Base-by-base conservation (phyloP, 2,888 invertebrate species). In the Calephelis perditalis region DNA sequence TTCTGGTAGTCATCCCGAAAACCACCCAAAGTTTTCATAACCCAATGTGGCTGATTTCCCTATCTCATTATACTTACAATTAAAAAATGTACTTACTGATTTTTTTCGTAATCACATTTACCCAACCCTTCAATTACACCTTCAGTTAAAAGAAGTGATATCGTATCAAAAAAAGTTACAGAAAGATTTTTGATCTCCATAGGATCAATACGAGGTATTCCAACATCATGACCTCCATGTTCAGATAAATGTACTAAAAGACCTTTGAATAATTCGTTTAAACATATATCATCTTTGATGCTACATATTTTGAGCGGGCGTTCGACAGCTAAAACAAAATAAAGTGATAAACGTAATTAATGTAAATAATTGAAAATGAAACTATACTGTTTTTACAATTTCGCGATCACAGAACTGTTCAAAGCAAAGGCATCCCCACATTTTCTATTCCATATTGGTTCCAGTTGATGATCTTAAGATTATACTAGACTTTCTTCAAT, bases 191-290 rank as follows among this genome's bases (percentile, higher is more conserved):
- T 62, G 0, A 69, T n/a, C 8, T 63, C 46, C 10, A 66, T 52
- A 26, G 69, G 69, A 59, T 69, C 68, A 45, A 66, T 45, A 35
- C 56, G 58, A 6, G 60, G 57, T 37, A 69, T 59, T 15, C 62
- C 62, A 6, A 63, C n/a, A 44, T 67, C 68, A 1, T 68, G 56
- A 3, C 74, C 67, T 11, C 82, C 82, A 7, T 62, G 64, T 49
- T 73, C 67, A 0, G 71, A 72, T 44, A 76, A 70, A 10, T 70
- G 65, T 4, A 65, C 61, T 0, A 81, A 9, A 0, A 73, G 62
- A 0, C 62, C 56, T 57, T 68, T 64, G 12, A 62, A 63, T 1
- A 63, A 36, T 0, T 44, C 35, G 46, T 60, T 65, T 5, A 62
- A 12, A 49, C 69, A 69, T 52, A 64, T 61, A 12, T 62, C 58